Percentiles rank a stretch among this genome's conserved stretches.
Conservation (phyloP, 2,888 invertebrate species). For the Cephus pygmeus region DNA sequence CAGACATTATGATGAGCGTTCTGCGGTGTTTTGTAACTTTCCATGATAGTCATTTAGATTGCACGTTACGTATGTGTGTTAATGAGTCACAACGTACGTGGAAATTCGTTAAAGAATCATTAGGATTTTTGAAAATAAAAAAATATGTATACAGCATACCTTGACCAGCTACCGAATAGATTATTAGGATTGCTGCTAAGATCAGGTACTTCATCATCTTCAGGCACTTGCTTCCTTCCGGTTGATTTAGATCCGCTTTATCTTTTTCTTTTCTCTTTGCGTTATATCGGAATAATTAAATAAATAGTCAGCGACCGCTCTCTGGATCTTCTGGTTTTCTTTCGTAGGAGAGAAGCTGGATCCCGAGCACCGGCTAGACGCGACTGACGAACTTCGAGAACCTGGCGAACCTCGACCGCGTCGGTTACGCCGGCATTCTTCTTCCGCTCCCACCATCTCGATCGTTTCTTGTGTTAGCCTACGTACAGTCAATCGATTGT, state of each 20-base stretch:
- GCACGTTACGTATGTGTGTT: conserved; percentile 10
- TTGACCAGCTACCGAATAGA: neutral
- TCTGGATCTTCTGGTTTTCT: neutral
- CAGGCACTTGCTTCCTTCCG: neutral
- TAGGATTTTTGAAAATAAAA: neutral
- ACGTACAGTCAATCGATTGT: neutral
- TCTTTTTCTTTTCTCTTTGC: neutral
- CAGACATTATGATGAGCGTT: neutral
- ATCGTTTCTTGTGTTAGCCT: neutral
- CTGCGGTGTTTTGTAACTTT: neutral
- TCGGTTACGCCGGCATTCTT: conserved; percentile 15
- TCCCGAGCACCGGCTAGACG: conserved; percentile 36
- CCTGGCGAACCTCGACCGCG: conserved; percentile 22
- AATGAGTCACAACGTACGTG: conserved; percentile 9
- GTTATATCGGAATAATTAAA: neutral
- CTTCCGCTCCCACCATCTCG: conserved; percentile 22
- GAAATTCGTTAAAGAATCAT: neutral
- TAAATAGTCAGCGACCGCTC: neutral
- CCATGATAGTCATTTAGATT: too few relatives aligned
- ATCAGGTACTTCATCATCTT: conserved; percentile 4
- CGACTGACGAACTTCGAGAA: conserved; percentile 39
- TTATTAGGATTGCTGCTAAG: neutral
- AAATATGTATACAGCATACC: neutral
- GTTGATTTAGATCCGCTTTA: neutral
- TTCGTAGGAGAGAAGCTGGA: conserved; percentile 16